Evolutionary conservation across 1,140 invertebrate genomes (phyloP).

Genomic region (Zaprionus taronus): DNA sequence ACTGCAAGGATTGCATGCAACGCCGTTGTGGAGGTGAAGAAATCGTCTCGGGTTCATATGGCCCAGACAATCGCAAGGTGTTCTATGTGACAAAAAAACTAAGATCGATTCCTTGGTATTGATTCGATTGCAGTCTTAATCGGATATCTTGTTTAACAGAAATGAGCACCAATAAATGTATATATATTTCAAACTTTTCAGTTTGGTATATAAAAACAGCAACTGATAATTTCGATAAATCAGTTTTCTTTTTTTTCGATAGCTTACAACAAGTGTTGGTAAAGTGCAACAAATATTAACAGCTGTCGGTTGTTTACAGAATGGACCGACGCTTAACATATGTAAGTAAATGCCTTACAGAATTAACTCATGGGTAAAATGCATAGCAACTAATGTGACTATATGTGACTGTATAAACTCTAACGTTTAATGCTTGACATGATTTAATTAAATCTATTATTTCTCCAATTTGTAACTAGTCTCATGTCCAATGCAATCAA

Average conservation of each 20-base stretch:
- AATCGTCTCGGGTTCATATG: constrained; percentile 8
- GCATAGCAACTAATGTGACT: no score
- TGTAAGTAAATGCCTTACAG: no score
- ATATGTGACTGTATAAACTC: no score
- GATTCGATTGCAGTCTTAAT: neutral
- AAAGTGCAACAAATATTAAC: no score
- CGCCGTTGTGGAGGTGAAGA: constrained; percentile 7
- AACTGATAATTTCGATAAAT: no score
- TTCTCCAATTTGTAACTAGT: neutral
- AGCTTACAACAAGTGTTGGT: no score
- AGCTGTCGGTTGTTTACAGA: no score
- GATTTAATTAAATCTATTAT: neutral
- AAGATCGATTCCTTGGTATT: constrained; percentile 34
- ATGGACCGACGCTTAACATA: no score
- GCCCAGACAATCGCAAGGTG: constrained; percentile 7
- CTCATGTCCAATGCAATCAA: neutral
- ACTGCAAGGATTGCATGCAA: constrained; percentile 30
- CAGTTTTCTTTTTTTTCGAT: no score
- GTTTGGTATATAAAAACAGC: neutral
- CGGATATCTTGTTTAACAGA: neutral
- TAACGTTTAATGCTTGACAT: neutral
- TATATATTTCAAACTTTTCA: neutral
- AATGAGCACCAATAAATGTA: neutral
- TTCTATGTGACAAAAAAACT: neutral
- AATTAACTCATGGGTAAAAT: neutral